Evolutionary conservation across 2,797 vertebrate genomes (phyloP).

Genomic region (Poecile montanus): DNA sequence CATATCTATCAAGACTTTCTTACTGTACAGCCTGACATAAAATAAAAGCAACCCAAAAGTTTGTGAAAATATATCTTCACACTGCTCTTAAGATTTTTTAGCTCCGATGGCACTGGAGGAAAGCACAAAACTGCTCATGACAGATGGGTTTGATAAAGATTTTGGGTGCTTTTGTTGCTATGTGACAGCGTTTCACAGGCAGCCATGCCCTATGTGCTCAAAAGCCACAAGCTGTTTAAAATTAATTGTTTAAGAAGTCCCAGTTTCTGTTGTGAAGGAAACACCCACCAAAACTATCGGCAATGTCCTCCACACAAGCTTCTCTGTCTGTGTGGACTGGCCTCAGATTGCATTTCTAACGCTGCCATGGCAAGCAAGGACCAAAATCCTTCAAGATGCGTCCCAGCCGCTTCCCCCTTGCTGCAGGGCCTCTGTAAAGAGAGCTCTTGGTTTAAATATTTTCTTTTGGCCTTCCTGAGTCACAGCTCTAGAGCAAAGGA

Average conservation of each 20-base stretch:
- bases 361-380: not conserved
- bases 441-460: not conserved
- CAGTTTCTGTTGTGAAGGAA: not conserved
- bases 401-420: not conserved
- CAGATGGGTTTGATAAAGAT: not conserved
- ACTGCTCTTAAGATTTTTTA: no score
- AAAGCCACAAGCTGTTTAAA: not conserved
- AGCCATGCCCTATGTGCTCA: not conserved
- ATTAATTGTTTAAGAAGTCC: not conserved
- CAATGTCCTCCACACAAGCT: not conserved
- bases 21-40: not conserved
- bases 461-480: not conserved
- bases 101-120: not conserved
- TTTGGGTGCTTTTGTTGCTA: fast-evolving
- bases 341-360: not conserved
- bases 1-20: not conserved
- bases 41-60: not conserved
- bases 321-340: not conserved
- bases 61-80: not conserved
- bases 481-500: not conserved
- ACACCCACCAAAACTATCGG: not conserved
- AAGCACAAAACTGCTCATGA: not conserved
- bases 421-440: not conserved
- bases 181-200: not conserved
- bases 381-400: not conserved